Evolutionary conservation across 1,140 invertebrate genomes (phyloP), one percentile per base, ranked within the genome.

Genomic region (Drosophila willistoni): DNA sequence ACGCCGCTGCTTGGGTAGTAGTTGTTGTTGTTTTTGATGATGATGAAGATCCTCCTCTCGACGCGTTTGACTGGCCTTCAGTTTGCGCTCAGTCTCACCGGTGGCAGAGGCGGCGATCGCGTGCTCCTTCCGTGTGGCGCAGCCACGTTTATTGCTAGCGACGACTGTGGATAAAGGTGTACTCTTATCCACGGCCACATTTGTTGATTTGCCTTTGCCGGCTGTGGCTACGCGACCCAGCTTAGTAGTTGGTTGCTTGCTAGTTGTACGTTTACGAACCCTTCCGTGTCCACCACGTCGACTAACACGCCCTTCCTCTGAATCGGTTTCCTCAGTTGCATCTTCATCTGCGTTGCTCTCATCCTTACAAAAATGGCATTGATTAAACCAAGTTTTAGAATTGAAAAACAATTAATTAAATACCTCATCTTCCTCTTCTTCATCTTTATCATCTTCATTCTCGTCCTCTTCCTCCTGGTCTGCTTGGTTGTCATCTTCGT

Each of bases 91-190:
- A 22, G 81, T 68, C 54, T 91, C 89, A 42, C 83, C 89, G 12
- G 89, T 77, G 44, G 89, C 89, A 0, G 89, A 90, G 63, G 89
- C 61, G 36, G 68, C 72, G 9, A 36, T 10, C 10, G 33, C 33
- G 36, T 74, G 71, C 17, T 75, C 74, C 56, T 81, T 91, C 29
- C 78, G 84, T 59, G 81, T 89, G 70, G 73, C 81, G 63, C 80
- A 75, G 73, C 90, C 85, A 82, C 83, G 86, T 77, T 91, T 90
- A 67, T 74, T 87, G 56, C 71, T 71, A 25, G 77, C 85, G 13
- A 89, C 81, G 19, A 89, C 81, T 14, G 85, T 41, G 29, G 84
- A 77, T 19, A 87, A 59, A 14, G 84, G 77, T 47, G 70, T 85
- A 9, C 66, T 29, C 44, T 72, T 75, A 51, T 25, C 70, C 54